Base-by-base conservation (phyloP, 2,888 invertebrate species). In the Tineola bisselliella region DNA sequence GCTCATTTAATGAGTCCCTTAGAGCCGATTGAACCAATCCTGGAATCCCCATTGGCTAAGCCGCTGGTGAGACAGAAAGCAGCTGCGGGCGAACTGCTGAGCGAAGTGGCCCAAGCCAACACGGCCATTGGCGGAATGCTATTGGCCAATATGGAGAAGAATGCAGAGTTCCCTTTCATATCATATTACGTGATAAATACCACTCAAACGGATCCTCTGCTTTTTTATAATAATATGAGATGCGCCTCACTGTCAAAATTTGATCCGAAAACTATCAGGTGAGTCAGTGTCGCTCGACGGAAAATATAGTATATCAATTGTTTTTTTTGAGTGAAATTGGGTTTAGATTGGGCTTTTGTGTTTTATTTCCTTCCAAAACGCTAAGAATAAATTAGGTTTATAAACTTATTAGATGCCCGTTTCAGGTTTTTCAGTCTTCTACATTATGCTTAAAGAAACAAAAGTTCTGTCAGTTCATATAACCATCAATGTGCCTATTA, bases 141-240 rank as follows among this genome's bases (percentile, higher is more conserved):
- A n/a, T 80, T 96, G 59, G 93, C 94, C 13, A 96, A 96, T 71
- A 94, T 96, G 93, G 95, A 96, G 74, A 92, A 92, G 73, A 93
- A 92, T 74, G 95, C 94, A 43, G 95, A 96, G 73, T 96, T 96
- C 73, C 96, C 96, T 12, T 95, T 96, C 84, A 96, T 96, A 87
- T 91, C 95, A 12, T 95, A 95, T 77, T 96, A 95, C 82, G 91
- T 96, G 71, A 93, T 96, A 81, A 96, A 96, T 77, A 95, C 94
- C 62, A 90, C 91, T 64, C 94, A 93, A 82, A 93, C 93, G 59
- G 95, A 96, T 80, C 95, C 95, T 61, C 88, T 93, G 68, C 91
- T 93, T 66, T 95, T 96, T 82, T 95, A 95, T 81, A 92, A 93
- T 73, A 93, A 93, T 72, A 91, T 96, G 76, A 90, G 95, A 73